These are phyloP conservation scores for Drosophila miranda DNA, from an alignment of 1,140 invertebrate species.

Conservation along the genomic window DNA sequence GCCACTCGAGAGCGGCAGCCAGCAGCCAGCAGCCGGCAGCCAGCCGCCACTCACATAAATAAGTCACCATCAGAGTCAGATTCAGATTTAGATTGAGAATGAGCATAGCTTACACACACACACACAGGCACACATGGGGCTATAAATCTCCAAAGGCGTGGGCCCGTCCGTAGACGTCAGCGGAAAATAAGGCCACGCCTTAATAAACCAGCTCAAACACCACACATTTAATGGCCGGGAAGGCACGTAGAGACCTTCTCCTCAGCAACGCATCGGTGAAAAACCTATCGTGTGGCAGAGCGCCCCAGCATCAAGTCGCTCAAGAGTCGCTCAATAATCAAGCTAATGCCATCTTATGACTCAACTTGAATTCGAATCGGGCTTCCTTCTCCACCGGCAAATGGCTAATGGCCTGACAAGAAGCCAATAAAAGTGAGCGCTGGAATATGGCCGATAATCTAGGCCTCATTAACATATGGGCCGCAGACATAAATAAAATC, in stretches of 20 bases:
- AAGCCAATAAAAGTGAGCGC: slow-evolving; percentile 56
- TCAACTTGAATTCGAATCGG: slow-evolving; percentile 33
- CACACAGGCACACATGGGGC: slow-evolving; percentile 38
- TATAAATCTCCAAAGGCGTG: slow-evolving; percentile 72
- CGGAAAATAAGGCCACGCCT: slow-evolving; percentile 66
- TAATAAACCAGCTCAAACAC: slow-evolving; percentile 16
- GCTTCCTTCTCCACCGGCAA: slow-evolving; percentile 11
- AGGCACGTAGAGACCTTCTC: too few species aligned
- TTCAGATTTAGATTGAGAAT: slow-evolving; percentile 55
- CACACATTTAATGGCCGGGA: too few species aligned
- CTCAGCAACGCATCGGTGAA: too few species aligned
- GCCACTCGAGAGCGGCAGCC: slow-evolving; percentile 32
- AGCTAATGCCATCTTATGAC: slow-evolving; percentile 55
- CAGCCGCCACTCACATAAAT: slow-evolving; percentile 65
- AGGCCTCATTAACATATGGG: slow-evolving; percentile 74
- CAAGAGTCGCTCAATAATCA: slow-evolving; percentile 29
- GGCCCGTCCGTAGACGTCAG: slow-evolving; percentile 59
- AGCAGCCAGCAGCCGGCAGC: slow-evolving; percentile 11
- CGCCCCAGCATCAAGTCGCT: slow-evolving; percentile 23
- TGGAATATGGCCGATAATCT: slow-evolving; percentile 52
- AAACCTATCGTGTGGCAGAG: not conserved
- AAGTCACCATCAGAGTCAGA: slow-evolving; percentile 69
- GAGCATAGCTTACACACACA: slow-evolving; percentile 29
- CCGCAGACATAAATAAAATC: slow-evolving; percentile 37
- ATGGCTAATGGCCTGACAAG: slow-evolving; percentile 11